Base-by-base conservation (phyloP, 2,888 invertebrate genomes). In the Acronicta psi region DNA sequence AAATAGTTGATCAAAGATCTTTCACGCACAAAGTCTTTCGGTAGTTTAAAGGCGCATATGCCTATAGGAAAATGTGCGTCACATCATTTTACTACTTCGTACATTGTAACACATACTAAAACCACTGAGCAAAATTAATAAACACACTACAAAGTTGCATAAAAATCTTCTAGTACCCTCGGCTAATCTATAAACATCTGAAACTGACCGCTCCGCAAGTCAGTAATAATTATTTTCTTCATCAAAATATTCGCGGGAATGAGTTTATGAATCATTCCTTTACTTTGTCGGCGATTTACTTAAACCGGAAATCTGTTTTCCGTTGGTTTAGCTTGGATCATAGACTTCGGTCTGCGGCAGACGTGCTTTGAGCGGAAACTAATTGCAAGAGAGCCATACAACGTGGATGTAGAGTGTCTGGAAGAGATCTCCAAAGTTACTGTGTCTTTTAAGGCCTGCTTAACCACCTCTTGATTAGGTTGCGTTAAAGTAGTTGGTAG, bases 341-440 rank as follows among this genome's bases (percentile, higher is more conserved):
- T 90, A 88, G 91, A 89, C 85, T 87, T 81, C 75, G 85, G 88
- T 86, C 90, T 90, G 91, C 81, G 84, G 86, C 85, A 85, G 92
- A 92, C 90, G 88, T 89, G 92, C 92, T 92, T 91, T 92, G 92
- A 91, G 90, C 90, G 87, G 91, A 89, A 92, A 92, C 92, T 92
- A 92, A 92, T 92, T 92, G 92, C 91, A 89, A 91, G 90, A 88
- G 86, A 90, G 85, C 87, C 85, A 87, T 84, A 81, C 75, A 78
- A 85, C 88, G 65, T 17, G n/a, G 85, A 86, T 76, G 13, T 82
- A 83, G 11, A 72, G 37, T 45, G 14, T 40, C 10, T 50, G 67
- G 67, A 72, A 36, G n/a, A 44, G 16, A 1, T 41, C 2, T 1
- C n/a, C 6, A 6, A 34, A n/a, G 6, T 34, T n/a, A 5, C 11